Conservation (phyloP, 2,797 vertebrate genomes). For the Lepidocolaptes lacrymiger region DNA sequence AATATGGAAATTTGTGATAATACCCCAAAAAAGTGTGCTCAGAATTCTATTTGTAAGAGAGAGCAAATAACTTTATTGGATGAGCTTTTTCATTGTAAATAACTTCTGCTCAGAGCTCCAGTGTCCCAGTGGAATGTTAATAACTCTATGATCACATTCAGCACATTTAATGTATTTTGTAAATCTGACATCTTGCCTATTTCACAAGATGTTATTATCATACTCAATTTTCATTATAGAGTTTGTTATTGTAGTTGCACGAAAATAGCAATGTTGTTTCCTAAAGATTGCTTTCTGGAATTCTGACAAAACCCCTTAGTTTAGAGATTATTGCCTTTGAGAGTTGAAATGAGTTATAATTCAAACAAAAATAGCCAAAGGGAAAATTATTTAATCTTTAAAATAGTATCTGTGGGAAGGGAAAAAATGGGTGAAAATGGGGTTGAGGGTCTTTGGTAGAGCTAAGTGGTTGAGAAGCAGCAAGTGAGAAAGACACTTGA, state of each 20-base stretch:
- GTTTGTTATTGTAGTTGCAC: conserved; percentile 35
- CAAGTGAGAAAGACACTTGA: not conserved
- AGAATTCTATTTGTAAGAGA: not conserved
- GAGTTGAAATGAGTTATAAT: conserved; percentile 8
- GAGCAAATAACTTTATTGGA: not conserved
- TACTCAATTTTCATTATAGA: not conserved
- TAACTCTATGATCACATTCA: not conserved
- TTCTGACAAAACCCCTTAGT: conserved; percentile 7
- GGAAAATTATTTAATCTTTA: conserved; percentile 8
- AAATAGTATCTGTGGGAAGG: not conserved
- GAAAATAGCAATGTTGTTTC: not conserved
- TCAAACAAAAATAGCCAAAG: conserved; percentile 27
- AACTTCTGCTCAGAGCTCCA: not conserved
- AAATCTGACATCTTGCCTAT: conserved; percentile 1
- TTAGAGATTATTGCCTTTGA: conserved; percentile 34
- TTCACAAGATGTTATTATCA: conserved; percentile 21
- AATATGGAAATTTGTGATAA: not conserved
- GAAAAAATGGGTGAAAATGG: not conserved
- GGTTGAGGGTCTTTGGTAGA: not conserved
- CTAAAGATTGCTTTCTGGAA: not conserved
- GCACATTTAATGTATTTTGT: not conserved
- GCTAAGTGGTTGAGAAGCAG: not conserved
- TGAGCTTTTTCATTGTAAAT: not conserved
- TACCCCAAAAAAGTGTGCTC: not conserved
- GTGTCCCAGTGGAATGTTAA: not conserved